Conservation (phyloP, 2,113 vertebrate species). For the Channa maculata region DNA sequence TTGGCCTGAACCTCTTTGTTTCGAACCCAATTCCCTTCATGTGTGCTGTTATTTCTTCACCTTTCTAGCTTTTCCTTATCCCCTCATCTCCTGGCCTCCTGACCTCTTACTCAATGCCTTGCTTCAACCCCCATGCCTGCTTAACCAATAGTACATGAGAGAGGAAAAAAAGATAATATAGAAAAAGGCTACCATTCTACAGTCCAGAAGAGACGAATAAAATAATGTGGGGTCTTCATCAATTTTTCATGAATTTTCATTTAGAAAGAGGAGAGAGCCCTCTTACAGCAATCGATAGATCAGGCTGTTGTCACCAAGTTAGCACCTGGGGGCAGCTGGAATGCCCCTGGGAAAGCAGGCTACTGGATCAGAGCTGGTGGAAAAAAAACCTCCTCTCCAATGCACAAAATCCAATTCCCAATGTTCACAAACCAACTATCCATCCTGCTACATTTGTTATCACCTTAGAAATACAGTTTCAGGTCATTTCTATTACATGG, state of each 20-base stretch:
- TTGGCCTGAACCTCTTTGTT: conserved; percentile 4
- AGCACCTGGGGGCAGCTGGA: conserved; percentile 91
- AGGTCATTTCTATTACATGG: not conserved
- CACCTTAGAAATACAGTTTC: conserved; percentile 16
- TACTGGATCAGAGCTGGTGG: conserved; percentile 76
- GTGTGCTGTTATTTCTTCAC: conserved; percentile 44
- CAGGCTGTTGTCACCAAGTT: conserved; percentile 94
- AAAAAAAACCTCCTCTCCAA: conserved; percentile 45
- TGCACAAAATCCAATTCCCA: conserved; percentile 47
- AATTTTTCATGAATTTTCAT: conserved; percentile 99
- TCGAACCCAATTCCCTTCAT: conserved; percentile 41
- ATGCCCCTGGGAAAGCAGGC: conserved; percentile 80
- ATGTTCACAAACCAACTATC: conserved; percentile 42
- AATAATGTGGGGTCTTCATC: conserved; percentile 93
- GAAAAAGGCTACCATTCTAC: conserved; percentile 41
- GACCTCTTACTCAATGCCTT: conserved; percentile 84
- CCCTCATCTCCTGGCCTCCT: conserved; percentile 40
- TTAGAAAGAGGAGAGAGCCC: conserved; percentile 88
- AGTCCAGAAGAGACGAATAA: conserved; percentile 61
- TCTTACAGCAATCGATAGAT: conserved; percentile 97
- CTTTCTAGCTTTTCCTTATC: conserved; percentile 41
- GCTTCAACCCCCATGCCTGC: conserved; percentile 77
- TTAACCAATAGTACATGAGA: conserved; percentile 45
- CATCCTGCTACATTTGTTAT: conserved; percentile 12
- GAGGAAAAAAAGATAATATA: conserved; percentile 1